Evolutionary conservation across 2,888 invertebrate genomes (phyloP), one percentile per base, ranked within the genome.

Genomic region (Hyposoter dolosus): DNA sequence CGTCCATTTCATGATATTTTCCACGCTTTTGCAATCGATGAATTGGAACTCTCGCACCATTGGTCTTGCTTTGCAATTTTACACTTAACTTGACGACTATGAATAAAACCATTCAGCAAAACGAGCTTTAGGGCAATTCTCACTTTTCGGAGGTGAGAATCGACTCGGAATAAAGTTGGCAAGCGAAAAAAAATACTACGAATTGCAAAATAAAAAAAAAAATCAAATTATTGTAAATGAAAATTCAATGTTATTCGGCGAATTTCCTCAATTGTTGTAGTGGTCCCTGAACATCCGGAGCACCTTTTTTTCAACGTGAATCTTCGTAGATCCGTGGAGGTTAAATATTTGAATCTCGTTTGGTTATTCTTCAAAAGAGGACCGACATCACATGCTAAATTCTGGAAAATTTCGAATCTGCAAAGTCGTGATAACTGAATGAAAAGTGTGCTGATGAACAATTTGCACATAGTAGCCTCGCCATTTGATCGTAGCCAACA

Each of bases 1-100:
- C 56, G 19, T 74, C 35, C 17, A 56, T 74, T 56, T 74, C 0
- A 74, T 56, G 56, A 74, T 19, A 74, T 47, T 53, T 72, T 53
- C 53, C 72, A 72, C 19, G 60, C 15, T 53, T 40, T 10, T 53
- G n/a, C 32, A 53, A 35, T 53, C 53, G 9, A 50, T 23, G 50
- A 53, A 35, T 71, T 45, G 28, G 9, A 50, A 17, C 10, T 47
- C 40, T 19, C 17, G 28, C 60, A 28, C 60, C 60, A 28, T 28
- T 60, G 12, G 1, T 15, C 23, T 60, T 28, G 56, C 23, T 60
- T 28, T 60, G 5, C 60, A 47, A 47, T 47, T 28, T 45, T 50
- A 50, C 47, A 45, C 47, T 28, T 47, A n/a, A 47, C 50, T 28
- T 50, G 32, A 40, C 17, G 35, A 40, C 35, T 35, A 40, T n/a